Evolutionary conservation across 2,113 vertebrate species (phyloP), one percentile per base, ranked within the genome.

Genomic region (Anthoscopus minutus): DNA sequence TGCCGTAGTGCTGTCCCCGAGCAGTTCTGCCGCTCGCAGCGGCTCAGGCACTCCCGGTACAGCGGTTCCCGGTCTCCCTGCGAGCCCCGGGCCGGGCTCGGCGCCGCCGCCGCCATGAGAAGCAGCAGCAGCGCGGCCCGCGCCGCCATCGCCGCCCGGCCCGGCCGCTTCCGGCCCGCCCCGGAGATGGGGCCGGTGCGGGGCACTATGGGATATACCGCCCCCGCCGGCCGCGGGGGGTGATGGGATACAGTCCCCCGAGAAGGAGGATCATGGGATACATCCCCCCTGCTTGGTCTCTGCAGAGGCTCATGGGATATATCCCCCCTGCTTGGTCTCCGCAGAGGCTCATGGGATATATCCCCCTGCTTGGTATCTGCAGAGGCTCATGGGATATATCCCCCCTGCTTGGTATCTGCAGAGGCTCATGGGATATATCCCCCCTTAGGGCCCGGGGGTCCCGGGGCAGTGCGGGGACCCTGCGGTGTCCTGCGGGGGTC

Each of bases 41-140:
- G 97, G 84, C 98, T 96, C 89, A 99, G 98, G 94, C 99, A 99
- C 90, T 99, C 98, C 30, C 98, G 98, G 97, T 99, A 99, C 38
- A 99, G 97, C 30, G 99, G 99, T 90, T 99, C 99, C 91, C 99
- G 99, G 93, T 99, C 99, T 31, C 99, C 99, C 77, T 98, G 99
- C 25, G 99, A 99, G 44, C 94, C 97, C 51, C 53, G 91, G 8
- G 96, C 98, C 4, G 98, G 76, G 69, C 50, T 79, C 23, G 94
- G 92, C 30, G 95, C 96, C n/a, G 97, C 95, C 54, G 94, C 95
- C 42, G 96, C 97, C 18, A 96, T 92, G 72, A 97, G 76, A 25
- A 97, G 86, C 47, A 98, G 92, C 44, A 96, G 86, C 23, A 23
- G 91, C 24, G 42, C 82, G 92, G 15, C 91, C 96, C 81, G 64